Evolutionary conservation across 2,888 invertebrate species (phyloP), one percentile per base, ranked within the genome.

Genomic region (Notodonta dromedarius): DNA sequence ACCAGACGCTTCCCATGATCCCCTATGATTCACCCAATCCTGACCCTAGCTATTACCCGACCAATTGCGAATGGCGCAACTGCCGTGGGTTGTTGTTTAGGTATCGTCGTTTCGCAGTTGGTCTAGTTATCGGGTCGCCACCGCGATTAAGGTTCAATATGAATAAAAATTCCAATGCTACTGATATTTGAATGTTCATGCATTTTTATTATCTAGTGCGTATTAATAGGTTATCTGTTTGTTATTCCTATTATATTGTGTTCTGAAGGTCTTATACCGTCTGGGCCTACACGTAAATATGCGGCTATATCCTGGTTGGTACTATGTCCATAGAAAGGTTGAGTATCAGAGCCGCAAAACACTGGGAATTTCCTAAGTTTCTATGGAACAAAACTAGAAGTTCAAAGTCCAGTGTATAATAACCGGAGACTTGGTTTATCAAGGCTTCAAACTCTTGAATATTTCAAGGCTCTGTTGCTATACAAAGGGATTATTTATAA

Each of bases 21-120:
- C 60, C 57, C 54, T 55, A 65, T 85, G 85, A 85, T 72, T 86
- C 84, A 83, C 76, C 60, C 66, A 76, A 74, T 79, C 65, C 71
- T 81, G 81, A 82, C 83, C 82, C 78, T 72, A 74, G 65, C 61
- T 63, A 73, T 73, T 74, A 70, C 48, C 63, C 71, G 61, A 53
- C 68, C 73, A 77, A 79, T 79, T 76, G 66, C 58, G 61, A 67
- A 67, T 57, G 58, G 58, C 54, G 52, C 50, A 63, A 70, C 69
- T 57, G 59, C 57, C 68, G 74, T 74, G 73, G 73, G 74, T 71
- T 70, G 53, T 44, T 16, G 12, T 55, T 39, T 58, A 58, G 52
- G 59, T 63, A 46, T 50, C 63, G 64, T 62, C 58, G 57, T 71
- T 71, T 65, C 60, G 64, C 62, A 71, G 71, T 66, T 70, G 69